Evolutionary conservation across 2,888 invertebrate genomes (phyloP).

Genomic region (Lasius fuliginosus): DNA sequence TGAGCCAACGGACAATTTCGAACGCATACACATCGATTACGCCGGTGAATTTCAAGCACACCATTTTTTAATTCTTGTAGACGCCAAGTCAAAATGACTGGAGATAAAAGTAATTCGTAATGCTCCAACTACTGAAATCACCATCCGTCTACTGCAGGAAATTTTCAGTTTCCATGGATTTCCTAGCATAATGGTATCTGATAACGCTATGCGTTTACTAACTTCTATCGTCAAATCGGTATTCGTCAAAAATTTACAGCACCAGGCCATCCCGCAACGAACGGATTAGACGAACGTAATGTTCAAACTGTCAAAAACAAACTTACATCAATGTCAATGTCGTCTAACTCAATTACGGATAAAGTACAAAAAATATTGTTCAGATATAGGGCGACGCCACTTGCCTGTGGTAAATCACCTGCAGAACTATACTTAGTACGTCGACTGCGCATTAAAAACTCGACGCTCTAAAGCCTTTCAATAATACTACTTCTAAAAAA

Average conservation of each 20-base stretch:
- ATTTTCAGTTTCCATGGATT: neutral
- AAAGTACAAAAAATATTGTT: neutral
- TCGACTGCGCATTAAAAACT: neutral
- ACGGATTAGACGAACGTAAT: neutral
- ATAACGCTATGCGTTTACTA: neutral
- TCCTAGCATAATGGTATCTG: neutral
- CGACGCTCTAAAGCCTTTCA: neutral
- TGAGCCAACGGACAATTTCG: neutral
- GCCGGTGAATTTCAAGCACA: neutral
- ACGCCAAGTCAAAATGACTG: neutral
- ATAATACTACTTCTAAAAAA: neutral
- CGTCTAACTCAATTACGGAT: neutral
- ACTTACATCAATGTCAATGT: neutral
- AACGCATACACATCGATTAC: neutral
- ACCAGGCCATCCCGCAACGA: neutral
- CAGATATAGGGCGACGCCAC: neutral
- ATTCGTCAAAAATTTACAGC: neutral
- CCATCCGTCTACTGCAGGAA: neutral
- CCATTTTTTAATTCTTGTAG: neutral
- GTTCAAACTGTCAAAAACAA: neutral
- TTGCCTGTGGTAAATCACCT: neutral
- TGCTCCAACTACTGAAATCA: neutral
- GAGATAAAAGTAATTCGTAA: neutral
- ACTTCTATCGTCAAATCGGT: neutral
- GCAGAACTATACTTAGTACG: neutral